Conservation (phyloP, 2,113 vertebrate genomes). For the Mus spicilegus region DNA sequence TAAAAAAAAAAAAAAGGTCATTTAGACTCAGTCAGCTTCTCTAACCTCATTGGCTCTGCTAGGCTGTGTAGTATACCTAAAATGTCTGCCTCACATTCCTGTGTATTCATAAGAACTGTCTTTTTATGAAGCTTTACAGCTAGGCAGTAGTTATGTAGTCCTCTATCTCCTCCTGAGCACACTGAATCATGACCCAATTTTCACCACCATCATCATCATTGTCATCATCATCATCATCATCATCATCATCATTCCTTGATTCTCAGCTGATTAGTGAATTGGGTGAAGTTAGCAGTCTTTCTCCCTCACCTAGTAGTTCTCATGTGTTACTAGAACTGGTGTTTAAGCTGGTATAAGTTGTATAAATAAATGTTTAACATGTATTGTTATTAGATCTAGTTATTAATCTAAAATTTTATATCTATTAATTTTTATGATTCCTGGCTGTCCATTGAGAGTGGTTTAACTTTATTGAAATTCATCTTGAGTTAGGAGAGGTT, state of each 20-base stretch:
- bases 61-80: not conserved
- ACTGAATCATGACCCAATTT: not conserved
- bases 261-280: not conserved
- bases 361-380: not conserved
- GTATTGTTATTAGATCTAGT: not conserved
- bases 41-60: not conserved
- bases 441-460: not conserved
- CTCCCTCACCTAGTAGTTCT: not conserved
- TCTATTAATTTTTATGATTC: not conserved
- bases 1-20: not conserved
- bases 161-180: not conserved
- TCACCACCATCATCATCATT: not conserved
- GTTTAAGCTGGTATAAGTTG: not conserved
- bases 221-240: not conserved
- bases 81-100: not conserved
- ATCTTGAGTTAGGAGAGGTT: slow-evolving; percentile 68
- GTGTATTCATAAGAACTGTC: not conserved
- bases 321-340: not conserved
- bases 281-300: not conserved
- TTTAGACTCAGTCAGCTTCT: not conserved
- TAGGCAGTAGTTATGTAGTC: not conserved
- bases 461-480: slow-evolving; percentile 70
- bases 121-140: not conserved
- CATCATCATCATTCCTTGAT: not conserved
- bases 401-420: not conserved